These are phyloP conservation scores for Clarias magur DNA, from an alignment of 2,113 vertebrate species.

Conservation along the genomic window DNA sequence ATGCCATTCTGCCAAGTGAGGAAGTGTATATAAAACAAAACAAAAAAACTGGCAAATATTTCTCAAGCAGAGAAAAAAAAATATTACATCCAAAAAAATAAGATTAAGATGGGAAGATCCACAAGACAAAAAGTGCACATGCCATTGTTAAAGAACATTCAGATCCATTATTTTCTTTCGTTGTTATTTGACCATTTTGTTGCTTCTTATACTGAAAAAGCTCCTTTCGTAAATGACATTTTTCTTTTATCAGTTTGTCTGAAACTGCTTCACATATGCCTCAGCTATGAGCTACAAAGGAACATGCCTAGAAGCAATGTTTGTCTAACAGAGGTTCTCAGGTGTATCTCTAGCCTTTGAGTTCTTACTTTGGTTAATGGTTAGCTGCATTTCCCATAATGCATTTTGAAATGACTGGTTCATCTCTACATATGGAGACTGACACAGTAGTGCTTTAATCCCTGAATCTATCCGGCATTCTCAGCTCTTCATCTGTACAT, in stretches of 20 bases:
- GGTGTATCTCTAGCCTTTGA: not conserved
- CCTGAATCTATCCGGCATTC: not conserved
- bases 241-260: not conserved
- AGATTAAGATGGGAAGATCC: too few species aligned
- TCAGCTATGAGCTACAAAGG: not conserved
- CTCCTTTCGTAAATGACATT: not conserved
- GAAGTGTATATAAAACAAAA: not conserved
- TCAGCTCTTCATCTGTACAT: not conserved
- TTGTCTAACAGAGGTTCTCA: not conserved
- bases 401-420: not conserved
- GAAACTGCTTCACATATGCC: not conserved
- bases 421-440: not conserved
- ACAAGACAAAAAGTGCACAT: not conserved
- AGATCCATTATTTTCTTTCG: too few species aligned
- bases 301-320: not conserved
- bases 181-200: not conserved
- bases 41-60: not conserved
- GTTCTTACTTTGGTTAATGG: not conserved
- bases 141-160: not conserved
- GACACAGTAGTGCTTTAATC: not conserved
- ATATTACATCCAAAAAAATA: not conserved
- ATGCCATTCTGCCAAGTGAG: not conserved
- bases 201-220: not conserved
- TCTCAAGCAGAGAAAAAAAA: not conserved
- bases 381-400: not conserved